phyloP scores from a whole-genome alignment of 92 coral and sea anemone genomes.

The Palythoa grandiflora region DNA sequence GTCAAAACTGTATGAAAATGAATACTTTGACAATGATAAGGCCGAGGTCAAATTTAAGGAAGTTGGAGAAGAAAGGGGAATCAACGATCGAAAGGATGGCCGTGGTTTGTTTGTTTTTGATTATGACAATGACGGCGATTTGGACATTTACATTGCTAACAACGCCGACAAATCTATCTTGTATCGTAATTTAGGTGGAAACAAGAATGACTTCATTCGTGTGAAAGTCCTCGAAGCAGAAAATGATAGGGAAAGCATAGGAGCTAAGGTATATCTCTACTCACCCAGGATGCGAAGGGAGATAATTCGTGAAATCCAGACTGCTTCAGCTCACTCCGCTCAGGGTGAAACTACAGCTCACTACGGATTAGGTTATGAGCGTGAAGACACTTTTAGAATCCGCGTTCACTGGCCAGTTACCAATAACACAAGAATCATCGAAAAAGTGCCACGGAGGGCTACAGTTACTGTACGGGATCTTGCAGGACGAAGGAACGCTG shows the following conservation, averaged over 20 bases:
- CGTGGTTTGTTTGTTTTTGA: constrained; percentile 94
- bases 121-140: constrained; percentile 96
- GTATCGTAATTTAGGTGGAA: constrained; percentile 91
- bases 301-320: constrained; percentile 81
- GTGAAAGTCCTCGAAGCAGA: constrained; percentile 89
- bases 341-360: constrained; percentile 92
- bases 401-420: constrained; percentile 96
- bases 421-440: constrained; percentile 93
- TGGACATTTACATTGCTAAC: constrained; percentile 87
- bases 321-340: constrained; percentile 82
- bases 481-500: constrained; percentile 78
- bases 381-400: constrained; percentile 77
- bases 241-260: constrained; percentile 86
- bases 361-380: constrained; percentile 89
- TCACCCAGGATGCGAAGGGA: constrained; percentile 83
- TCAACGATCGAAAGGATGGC: constrained; percentile 89
- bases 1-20: constrained; percentile 82
- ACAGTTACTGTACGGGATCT: constrained; percentile 85
- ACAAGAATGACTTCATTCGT: constrained; percentile 88
- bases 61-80: constrained; percentile 78
- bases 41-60: constrained; percentile 74
- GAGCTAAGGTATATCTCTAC: constrained; percentile 88
- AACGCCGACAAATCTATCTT: constrained; percentile 87
- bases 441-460: constrained; percentile 88
- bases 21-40: constrained; percentile 78